Base-by-base conservation (phyloP, 1,140 invertebrate genomes). In the Drosophila obscura region DNA sequence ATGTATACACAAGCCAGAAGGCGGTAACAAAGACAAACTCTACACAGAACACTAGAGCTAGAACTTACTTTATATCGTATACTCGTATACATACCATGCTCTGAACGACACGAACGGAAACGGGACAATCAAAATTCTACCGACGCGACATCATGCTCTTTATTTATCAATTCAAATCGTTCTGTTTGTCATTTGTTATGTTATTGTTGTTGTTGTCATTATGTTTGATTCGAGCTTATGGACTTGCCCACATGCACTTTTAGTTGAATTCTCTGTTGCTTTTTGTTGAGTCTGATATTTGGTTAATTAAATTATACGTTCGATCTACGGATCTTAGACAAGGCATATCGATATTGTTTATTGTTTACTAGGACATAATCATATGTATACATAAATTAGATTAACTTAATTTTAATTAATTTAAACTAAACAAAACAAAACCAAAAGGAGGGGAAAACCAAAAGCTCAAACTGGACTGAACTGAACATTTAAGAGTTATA, bases 391-490 rank as follows among this genome's bases (percentile, higher is more conserved):
- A 73, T 64, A 84, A 39, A 65, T 76, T 80, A 87, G 74, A 74
- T 85, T 78, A 78, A 78, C 73, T 78, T 87, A 87, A 85, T 75
- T 83, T 87, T 67, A 80, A 77, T 80, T 80, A 85, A 77, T 43
- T 8, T 57, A 56, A 60, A 71, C 77, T 50, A 81, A 77, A 73
- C 67, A 59, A 59, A 58, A 45, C 26, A 56, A 63, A 59, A 69
- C 72, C 50, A 50, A 64, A 65, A 67, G 81, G 69, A 67, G 73
- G 76, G 62, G 73, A 85, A 87, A 80, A 72, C 60, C 62, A 83
- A 80, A 83, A 90, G 87, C 87, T 90, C 87, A 90, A 90, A 90
- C 87, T 90, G 82, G 87, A 90, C 87, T 90, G 87, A 90, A 87
- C 35, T 90, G 87, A 90, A 87, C 88, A 80, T 77, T 90, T 90